phyloP scores from a whole-genome alignment of 1,140 invertebrate genomes.

The Lasioglossum baleicum region DNA sequence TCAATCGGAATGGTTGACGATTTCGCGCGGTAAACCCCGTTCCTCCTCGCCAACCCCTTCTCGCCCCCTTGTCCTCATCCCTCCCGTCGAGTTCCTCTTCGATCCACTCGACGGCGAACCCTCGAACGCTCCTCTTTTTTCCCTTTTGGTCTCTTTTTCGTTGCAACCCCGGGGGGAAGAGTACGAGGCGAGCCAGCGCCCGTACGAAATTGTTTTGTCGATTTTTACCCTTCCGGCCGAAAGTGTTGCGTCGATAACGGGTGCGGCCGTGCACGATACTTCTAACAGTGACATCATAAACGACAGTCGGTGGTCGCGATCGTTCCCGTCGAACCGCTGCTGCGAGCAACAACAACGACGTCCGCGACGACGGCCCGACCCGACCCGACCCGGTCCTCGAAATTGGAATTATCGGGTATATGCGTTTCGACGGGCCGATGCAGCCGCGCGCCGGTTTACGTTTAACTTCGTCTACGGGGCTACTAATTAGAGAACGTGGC shows the following conservation, averaged over 20 bases:
- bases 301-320: slow-evolving; percentile 55
- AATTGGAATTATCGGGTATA: slow-evolving; percentile 65
- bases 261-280: slow-evolving; percentile 38
- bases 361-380: not conserved
- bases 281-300: slow-evolving; percentile 53
- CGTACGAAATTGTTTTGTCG: slow-evolving; percentile 66
- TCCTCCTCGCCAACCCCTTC: no score
- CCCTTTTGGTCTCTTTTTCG: slow-evolving; percentile 13
- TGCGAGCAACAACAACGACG: not conserved
- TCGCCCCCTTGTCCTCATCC: not conserved
- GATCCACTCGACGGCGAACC: not conserved
- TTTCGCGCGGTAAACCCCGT: slow-evolving; percentile 12
- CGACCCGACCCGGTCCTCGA: slow-evolving; percentile 24
- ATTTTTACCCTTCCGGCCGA: slow-evolving; percentile 55
- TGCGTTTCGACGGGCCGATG: slow-evolving; percentile 40
- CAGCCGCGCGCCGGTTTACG: slow-evolving; percentile 33
- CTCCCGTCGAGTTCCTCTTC: not conserved
- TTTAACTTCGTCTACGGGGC: slow-evolving; percentile 36
- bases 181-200: slow-evolving; percentile 34
- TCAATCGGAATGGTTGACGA: slow-evolving; percentile 18
- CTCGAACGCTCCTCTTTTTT: slow-evolving; percentile 4
- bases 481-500: slow-evolving; percentile 66
- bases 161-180: not conserved
- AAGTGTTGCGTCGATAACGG: slow-evolving; percentile 63
- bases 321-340: slow-evolving; percentile 41